Evolutionary conservation across 37 sponge, comb jelly and placozoan species (phyloP).

Genomic region (Beroe ovata): DNA sequence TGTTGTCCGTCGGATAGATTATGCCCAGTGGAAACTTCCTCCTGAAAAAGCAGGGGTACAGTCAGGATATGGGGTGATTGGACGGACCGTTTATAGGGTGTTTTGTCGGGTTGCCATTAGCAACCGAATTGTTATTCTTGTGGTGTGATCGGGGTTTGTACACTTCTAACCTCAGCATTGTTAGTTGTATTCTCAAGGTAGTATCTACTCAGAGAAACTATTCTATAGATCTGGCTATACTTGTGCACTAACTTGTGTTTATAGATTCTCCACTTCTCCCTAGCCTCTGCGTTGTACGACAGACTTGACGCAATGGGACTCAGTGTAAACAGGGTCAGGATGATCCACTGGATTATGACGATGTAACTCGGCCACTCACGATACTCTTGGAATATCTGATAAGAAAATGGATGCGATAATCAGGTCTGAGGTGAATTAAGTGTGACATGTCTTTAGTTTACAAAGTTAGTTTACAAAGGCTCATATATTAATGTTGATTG

Average conservation of each 20-base stretch:
- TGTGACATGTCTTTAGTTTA: too few relatives aligned
- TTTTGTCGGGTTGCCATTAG: too few relatives aligned
- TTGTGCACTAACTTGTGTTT: slow-evolving; percentile 52
- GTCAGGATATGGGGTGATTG: too few relatives aligned
- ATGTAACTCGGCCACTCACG: slow-evolving; percentile 26
- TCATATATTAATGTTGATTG: too few relatives aligned
- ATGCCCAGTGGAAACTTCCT: slow-evolving; percentile 54
- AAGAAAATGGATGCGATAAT: not conserved
- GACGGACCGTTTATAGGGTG: too few relatives aligned
- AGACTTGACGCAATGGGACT: slow-evolving; percentile 25
- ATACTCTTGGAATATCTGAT: not conserved
- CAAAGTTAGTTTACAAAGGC: too few relatives aligned
- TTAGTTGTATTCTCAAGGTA: too few relatives aligned
- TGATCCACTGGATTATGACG: slow-evolving; percentile 23
- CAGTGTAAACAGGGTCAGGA: slow-evolving; percentile 1
- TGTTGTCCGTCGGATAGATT: slow-evolving; percentile 30
- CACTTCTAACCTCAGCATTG: too few relatives aligned
- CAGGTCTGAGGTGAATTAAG: not conserved
- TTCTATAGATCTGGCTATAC: too few relatives aligned
- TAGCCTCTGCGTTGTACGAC: slow-evolving; percentile 40
- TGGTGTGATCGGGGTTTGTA: too few relatives aligned
- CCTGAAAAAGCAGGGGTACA: slow-evolving; percentile 7
- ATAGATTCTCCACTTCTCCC: slow-evolving; percentile 57
- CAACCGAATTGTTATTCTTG: too few relatives aligned
- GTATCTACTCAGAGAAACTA: too few relatives aligned